phyloP scores from a whole-genome alignment of 2,113 vertebrate genomes.

The Pseudopipra pipra region DNA sequence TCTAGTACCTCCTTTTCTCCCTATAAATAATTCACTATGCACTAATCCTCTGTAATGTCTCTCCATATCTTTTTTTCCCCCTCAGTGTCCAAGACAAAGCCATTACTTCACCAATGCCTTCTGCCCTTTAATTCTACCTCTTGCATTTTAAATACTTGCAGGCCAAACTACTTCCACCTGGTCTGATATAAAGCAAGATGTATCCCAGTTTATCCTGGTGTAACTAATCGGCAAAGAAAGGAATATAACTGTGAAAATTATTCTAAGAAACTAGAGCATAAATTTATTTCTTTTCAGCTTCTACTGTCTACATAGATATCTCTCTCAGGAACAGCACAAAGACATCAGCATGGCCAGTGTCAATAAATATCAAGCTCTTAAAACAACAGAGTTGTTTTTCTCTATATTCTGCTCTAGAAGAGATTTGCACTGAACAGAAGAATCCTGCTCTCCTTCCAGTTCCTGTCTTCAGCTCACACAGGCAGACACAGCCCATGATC shows the following conservation, averaged over 20 bases:
- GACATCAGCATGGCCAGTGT: not conserved
- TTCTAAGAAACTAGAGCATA: not conserved
- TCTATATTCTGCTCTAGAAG: not conserved
- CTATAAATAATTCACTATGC: constrained; percentile 38
- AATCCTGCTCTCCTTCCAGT: not conserved
- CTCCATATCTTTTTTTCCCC: not conserved
- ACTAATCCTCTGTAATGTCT: constrained; percentile 41
- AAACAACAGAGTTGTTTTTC: not conserved
- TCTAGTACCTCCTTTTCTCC: not conserved
- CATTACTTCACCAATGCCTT: constrained; percentile 30
- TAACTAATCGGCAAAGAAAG: not conserved
- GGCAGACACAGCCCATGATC: not conserved
- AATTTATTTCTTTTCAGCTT: not conserved
- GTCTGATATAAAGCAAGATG: not conserved
- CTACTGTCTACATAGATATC: not conserved
- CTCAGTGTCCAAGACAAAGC: constrained; percentile 9
- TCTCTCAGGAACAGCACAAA: not conserved
- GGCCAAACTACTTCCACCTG: not conserved
- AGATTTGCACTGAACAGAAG: not conserved
- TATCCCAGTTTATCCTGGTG: not conserved
- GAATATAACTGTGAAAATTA: not conserved
- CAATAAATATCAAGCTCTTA: not conserved
- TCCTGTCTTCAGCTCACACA: not conserved
- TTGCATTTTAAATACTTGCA: constrained; percentile 22
- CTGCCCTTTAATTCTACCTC: not conserved